Evolutionary conservation across 2,797 vertebrate species (phyloP), one percentile per base, ranked within the genome.

Genomic region (Eulemur coronatus): DNA sequence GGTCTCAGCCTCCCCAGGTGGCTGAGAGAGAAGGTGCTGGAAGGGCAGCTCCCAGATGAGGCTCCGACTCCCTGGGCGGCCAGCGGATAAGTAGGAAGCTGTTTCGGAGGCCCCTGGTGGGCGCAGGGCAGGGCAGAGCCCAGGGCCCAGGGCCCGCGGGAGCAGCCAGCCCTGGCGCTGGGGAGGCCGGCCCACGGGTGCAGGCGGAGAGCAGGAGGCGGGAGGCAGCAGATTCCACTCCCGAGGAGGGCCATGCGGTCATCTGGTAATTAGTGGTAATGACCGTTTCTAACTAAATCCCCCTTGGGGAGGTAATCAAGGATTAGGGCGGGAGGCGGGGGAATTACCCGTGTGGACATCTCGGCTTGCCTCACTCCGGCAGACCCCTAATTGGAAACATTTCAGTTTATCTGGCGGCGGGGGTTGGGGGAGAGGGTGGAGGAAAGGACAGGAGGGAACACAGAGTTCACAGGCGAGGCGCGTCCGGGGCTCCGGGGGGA

Each of bases 311-410:
- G 48, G 87, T 90, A 88, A 88, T 91, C 90, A 97, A 96, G 94
- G 95, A 97, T 92, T 90, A 92, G 57, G 95, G 90, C 3, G 15
- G 92, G 84, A 95, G 93, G 97, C 0, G 43, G 96, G 97, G 97
- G 91, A 94, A 95, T 92, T 70, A 20, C 82, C 61, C 33, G 61
- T 95, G 84, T 97, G 97, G 97, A 97, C 96, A 95, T 95, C 97
- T 96, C 43, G 8, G 80, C 81, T 35, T 75, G 96, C 88, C 88
- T 90, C 91, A 12, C 80, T 91, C 87, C 76, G 55, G 88, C 96
- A 91, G 82, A 93, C 73, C 95, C 91, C 93, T 98, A 98, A 98
- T 98, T 98, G 97, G 95, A 98, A 98, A 97, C 97, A 98, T 95
- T 97, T 96, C 94, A 81, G 93, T 94, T 94, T 97, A 96, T 98